These are phyloP conservation scores for Caenorhabditis sulstoni DNA, from an alignment of 2,888 invertebrate species.

Conservation along the genomic window DNA sequence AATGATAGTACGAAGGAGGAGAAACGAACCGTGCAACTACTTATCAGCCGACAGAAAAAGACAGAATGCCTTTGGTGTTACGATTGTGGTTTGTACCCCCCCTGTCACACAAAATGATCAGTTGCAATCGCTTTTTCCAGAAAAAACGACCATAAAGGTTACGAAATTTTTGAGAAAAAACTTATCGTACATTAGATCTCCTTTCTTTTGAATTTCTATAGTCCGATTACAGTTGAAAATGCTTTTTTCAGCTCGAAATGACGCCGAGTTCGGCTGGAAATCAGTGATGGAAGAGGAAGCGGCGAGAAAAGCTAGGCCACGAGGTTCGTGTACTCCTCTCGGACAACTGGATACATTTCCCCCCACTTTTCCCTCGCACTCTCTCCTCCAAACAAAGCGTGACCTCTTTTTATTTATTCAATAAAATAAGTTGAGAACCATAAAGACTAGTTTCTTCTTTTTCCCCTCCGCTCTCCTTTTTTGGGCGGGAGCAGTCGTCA, in stretches of 20 bases:
- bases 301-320: constrained; percentile 13
- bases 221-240: not conserved
- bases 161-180: not conserved
- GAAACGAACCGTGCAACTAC: constrained; percentile 20
- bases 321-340: constrained; percentile 29
- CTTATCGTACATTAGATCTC: not conserved
- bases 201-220: not conserved
- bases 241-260: constrained; percentile 1
- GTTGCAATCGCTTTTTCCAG: constrained; percentile 16
- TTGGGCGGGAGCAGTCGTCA: constrained; percentile 1
- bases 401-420: constrained; percentile 49
- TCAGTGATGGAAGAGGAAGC: constrained; percentile 34
- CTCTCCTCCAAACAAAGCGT: constrained; percentile 26
- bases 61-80: constrained; percentile 12
- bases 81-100: constrained; percentile 41
- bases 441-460: not conserved
- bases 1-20: constrained; percentile 4
- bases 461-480: not conserved
- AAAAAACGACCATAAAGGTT: constrained; percentile 1
- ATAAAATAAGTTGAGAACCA: not conserved
- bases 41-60: constrained; percentile 11
- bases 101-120: constrained; percentile 25
- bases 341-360: constrained; percentile 22
- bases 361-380: constrained; percentile 4
- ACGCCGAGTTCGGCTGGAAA: not conserved